Base-by-base conservation (phyloP, 2,797 vertebrate genomes). In the Alauda arvensis region DNA sequence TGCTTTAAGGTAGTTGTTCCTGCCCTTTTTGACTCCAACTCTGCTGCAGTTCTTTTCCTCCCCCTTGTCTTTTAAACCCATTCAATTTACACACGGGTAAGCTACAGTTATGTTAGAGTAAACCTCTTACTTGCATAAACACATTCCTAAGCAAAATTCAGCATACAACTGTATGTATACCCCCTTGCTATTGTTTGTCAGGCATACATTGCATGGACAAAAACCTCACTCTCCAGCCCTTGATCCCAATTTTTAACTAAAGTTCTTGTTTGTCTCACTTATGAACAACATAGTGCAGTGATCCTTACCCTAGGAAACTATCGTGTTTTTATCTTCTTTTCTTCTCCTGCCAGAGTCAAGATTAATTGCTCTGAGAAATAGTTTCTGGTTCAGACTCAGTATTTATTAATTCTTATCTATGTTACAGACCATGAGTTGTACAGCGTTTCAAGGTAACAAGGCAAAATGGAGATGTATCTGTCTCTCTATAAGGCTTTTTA, bases 1-100 rank as follows among this genome's bases (percentile, higher is more conserved):
- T 83, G 53, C 51, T 93, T 93, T 83, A 88, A 87, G 70, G 88
- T 83, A 85, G 67, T 53, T 85, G 72, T 74, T 87, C 24, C 63
- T 93, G 87, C 80, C 92, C 91, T 86, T 87, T 92, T 88, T 93
- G 81, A 79, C 72, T 94, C 69, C 52, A 93, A 69, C 60, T 91
- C 72, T 74, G 67, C 80, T 89, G 85, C 75, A 92, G 40, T 56
- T 85, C 69, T 80, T 70, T 55, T 79, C 80, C 89, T 93, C 93
- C 92, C 45, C 89, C 88, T 88, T 33, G 34, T 90, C 82, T 52
- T 85, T 92, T 77, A 90, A 93, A 28, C 85, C 87, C 69, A 93
- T 76, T 72, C 61, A 92, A 52, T 53, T 91, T 92, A 79, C 85
- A 89, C 76, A 84, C n/a, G 84, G 72, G 86, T 87, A 76, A 86